Base-by-base conservation (phyloP, 2,888 invertebrate species). In the Phragmatobia fuliginosa region DNA sequence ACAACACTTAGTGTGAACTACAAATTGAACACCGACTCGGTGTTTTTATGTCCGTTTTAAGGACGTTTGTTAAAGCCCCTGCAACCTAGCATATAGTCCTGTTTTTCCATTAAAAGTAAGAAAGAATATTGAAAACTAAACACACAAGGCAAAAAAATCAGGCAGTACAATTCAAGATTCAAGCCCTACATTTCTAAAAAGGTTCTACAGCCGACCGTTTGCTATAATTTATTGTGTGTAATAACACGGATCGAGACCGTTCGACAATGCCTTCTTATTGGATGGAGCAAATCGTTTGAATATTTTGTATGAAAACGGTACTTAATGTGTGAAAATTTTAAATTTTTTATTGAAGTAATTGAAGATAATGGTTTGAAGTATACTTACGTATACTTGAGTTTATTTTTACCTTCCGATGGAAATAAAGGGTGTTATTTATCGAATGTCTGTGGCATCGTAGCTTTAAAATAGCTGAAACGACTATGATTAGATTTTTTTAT, bases 191-290 rank as follows among this genome's bases (percentile, higher is more conserved):
- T 21, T 56, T 56, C 36, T 45, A 16, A 16, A 56, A 64, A 25
- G 28, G 49, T 6, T 36, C 31, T 25, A 25, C 10, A 32, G 52
- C 28, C 28, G 8, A 25, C 16, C 5, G 14, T 49, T 56, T 28
- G 56, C 28, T 4, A 25, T 66, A 65, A 69, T 69, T 69, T 69
- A 69, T 66, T 18, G 56, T 52, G 25, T 61, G 49, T 65, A 69
- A 69, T 69, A 69, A 69, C 31, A 56, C 41, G 61, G 36, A 58
- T 68, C 62, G 31, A 33, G 10, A 63, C 28, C 59, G 36, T 58
- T 64, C 63, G 11, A 64, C 59, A 36, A 36, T 63, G n/a, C 52
- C 33, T 45, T 49, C 45, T 64, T 49, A 49, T 69, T 61, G 64
- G 41, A 38, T n/a, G 38, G 33, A 49, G 60, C 64, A 49, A 69